A percentile compares a stretch with the other conserved stretches of the same genome.
Conservation (phyloP, 2,888 invertebrate species). For the Hemicrepidius hirtus region DNA sequence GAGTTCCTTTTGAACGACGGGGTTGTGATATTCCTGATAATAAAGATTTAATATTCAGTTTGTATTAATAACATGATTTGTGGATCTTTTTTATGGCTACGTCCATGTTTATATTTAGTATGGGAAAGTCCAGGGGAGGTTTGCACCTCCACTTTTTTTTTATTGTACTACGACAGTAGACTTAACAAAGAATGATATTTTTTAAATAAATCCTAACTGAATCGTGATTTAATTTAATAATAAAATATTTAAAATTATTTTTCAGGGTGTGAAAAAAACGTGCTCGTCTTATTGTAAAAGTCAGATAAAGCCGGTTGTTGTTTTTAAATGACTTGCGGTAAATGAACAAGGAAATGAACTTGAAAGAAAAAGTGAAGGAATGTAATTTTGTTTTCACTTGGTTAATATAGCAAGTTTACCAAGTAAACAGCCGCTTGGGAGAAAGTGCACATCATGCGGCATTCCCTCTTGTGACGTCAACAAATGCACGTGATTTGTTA, state of each 20-base stretch:
- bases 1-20: constrained; percentile 74
- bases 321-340: constrained; percentile 31
- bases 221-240: too few species aligned
- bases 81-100: too few species aligned
- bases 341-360: constrained; percentile 49
- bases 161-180: too few species aligned
- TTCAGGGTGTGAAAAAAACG: constrained; percentile 11
- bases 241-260: neutral
- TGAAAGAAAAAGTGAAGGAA: constrained; percentile 45
- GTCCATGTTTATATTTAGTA: too few species aligned
- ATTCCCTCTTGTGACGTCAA: constrained; percentile 27
- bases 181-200: too few species aligned
- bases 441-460: constrained; percentile 31
- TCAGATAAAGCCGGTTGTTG: neutral
- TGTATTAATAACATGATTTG: too few species aligned
- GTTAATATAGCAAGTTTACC: constrained; percentile 12
- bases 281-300: constrained; percentile 1
- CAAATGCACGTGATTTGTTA: constrained; percentile 16
- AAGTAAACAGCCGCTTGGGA: constrained; percentile 25
- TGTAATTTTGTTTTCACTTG: constrained; percentile 48
- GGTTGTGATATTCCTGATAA: constrained; percentile 73
- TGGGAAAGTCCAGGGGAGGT: too few species aligned
- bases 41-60: too few species aligned
- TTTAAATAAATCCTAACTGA: too few species aligned
- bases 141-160: too few species aligned